Evolutionary conservation across 1,140 invertebrate species (phyloP).

Genomic region (Cherax destructor): DNA sequence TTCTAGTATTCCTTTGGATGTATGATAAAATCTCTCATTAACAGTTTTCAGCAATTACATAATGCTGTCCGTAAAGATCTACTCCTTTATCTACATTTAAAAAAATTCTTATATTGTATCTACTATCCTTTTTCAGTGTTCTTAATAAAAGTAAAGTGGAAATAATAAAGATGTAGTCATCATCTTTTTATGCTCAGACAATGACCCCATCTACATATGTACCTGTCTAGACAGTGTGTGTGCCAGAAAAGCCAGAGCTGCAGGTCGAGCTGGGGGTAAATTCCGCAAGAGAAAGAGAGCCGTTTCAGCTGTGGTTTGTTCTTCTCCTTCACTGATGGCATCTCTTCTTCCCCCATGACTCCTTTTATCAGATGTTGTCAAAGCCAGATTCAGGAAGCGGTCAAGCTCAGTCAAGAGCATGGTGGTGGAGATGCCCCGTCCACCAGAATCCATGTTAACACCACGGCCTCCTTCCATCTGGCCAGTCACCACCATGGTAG

Average conservation of each 20-base stretch:
- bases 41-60: too few relatives aligned
- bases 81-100: too few relatives aligned
- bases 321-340: slow-evolving; percentile 48
- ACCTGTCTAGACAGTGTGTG: slow-evolving; percentile 59
- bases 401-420: slow-evolving; percentile 45
- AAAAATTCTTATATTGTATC: too few relatives aligned
- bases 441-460: slow-evolving; percentile 32
- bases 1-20: not conserved
- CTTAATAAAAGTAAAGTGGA: too few relatives aligned
- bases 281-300: slow-evolving; percentile 51
- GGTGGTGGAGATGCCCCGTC: slow-evolving; percentile 51
- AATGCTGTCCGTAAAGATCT: too few relatives aligned
- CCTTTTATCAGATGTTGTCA: slow-evolving; percentile 45
- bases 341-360: slow-evolving; percentile 40
- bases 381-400: slow-evolving; percentile 49
- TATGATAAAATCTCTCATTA: too few relatives aligned
- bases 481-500: slow-evolving; percentile 45
- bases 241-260: slow-evolving; percentile 55
- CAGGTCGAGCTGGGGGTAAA: slow-evolving; percentile 43
- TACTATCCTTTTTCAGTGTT: too few relatives aligned
- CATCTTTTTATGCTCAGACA: not conserved
- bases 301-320: slow-evolving; percentile 49
- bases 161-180: too few relatives aligned
- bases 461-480: slow-evolving; percentile 44
- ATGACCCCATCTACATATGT: not conserved